A percentile compares a stretch with the other conserved stretches of the same genome.
Conservation (phyloP, 2,113 vertebrate genomes). For the Tylochromis polylepis region DNA sequence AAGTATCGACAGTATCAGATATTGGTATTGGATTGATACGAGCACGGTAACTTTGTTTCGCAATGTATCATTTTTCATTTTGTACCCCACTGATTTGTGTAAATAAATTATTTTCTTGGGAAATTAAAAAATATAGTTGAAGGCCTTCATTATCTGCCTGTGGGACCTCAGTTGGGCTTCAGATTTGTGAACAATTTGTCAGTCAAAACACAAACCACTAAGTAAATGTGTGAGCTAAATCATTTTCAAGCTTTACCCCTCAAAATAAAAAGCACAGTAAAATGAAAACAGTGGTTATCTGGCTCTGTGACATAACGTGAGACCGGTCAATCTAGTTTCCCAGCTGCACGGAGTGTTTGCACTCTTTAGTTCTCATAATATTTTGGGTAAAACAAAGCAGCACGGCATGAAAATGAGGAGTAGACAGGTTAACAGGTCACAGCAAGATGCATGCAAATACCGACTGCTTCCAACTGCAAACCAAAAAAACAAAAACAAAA, state of each 20-base stretch:
- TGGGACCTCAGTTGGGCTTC: neutral
- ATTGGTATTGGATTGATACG: neutral
- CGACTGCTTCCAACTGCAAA: neutral
- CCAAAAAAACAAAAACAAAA: neutral
- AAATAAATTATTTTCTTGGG: neutral
- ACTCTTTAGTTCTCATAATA: conserved; percentile 17
- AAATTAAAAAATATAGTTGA: neutral
- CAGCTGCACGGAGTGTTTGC: neutral
- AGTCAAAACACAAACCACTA: neutral
- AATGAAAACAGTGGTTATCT: neutral
- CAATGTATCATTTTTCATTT: neutral
- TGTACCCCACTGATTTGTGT: neutral
- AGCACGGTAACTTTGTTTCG: neutral
- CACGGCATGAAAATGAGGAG: neutral
- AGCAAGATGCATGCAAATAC: neutral
- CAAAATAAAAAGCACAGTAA: neutral
- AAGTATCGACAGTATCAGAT: neutral
- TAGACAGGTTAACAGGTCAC: neutral
- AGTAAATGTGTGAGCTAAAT: neutral
- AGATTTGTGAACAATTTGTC: neutral
- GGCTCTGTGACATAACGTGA: neutral
- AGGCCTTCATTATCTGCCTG: neutral
- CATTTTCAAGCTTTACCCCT: neutral
- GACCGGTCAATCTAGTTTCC: conserved; percentile 1
- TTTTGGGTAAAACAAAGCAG: conserved; percentile 62